Base-by-base conservation (phyloP, 2,888 invertebrate genomes). In the Spatulosminthurus flaviceps region DNA sequence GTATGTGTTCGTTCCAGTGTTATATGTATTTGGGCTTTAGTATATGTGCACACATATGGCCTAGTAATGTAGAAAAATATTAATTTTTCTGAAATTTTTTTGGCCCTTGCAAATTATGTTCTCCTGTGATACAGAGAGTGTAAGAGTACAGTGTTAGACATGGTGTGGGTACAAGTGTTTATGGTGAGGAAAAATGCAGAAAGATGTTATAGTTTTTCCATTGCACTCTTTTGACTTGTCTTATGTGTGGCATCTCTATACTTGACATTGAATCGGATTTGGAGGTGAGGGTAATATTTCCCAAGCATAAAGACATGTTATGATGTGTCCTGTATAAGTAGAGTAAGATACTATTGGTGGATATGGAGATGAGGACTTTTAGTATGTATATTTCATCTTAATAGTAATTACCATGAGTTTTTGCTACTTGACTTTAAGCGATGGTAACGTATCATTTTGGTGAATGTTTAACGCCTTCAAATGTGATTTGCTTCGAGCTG, bases 391-490 rank as follows among this genome's bases (percentile, higher is more conserved):
- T 11, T 51, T 11, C 51, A 16, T 51, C 51, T 51, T 51, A 19
- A 51, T 51, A 13, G 51, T 51, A 4, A 51, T 51, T 51, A 51
- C 51, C 51, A 51, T 64, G 1, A 22, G 26, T 26, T 64, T 64
- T 64, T 22, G 26, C 64, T 64, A 64, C 64, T 64, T 64, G 64
- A 64, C 64, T 64, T 64, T 7, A 26, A 24, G 11, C 19, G 22
- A 51, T 51, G 26, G 71, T 41, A 24, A 42, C 26, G 21, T 21
- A 42, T 42, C 71, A 5, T 71, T 69, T 69, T 4, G 29, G 28
- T 69, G 69, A 29, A 41, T 71, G 71, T 71, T 71, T 71, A 71
- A 71, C 71, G 71, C 71, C 42, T 74, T 51, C 16, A n/a, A 61
- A 43, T 24, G 60, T 74, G 72, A 43, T 42, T 34, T 34, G 71